phyloP scores from a whole-genome alignment of 2,888 invertebrate species.

The Bellardia bayeri region DNA sequence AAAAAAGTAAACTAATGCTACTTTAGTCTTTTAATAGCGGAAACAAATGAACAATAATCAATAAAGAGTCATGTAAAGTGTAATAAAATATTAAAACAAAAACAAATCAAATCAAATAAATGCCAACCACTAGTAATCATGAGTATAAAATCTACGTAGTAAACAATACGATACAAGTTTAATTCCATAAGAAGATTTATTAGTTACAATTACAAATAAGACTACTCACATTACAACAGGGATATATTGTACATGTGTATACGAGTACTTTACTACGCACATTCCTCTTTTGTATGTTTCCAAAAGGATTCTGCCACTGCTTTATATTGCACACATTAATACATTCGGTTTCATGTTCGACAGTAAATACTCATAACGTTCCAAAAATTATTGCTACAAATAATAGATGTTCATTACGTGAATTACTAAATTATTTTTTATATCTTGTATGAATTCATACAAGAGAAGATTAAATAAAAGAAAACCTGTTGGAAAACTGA shows the following conservation, averaged over 20 bases:
- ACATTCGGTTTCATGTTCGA: background rate
- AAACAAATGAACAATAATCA: slow-evolving; percentile 23
- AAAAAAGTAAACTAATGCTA: background rate
- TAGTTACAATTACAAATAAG: slow-evolving; percentile 11
- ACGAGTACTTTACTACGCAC: background rate
- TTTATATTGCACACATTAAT: background rate
- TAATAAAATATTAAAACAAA: slow-evolving; percentile 41
- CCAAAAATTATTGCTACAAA: no score
- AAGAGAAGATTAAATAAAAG: no score
- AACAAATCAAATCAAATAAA: slow-evolving; percentile 37
- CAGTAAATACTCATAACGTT: no score
- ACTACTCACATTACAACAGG: background rate
- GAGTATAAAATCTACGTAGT: background rate
- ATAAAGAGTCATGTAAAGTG: slow-evolving; percentile 9
- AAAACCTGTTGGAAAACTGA: no score
- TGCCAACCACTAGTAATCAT: background rate
- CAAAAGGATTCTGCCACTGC: background rate
- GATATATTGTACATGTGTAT: background rate
- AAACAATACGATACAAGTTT: slow-evolving; percentile 13
- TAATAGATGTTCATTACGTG: no score
- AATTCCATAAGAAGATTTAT: slow-evolving; percentile 30
- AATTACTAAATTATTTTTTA: no score
- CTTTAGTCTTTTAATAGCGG: background rate
- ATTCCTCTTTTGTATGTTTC: background rate
- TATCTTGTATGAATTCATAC: no score